Conservation (phyloP, 1,140 invertebrate genomes). For the Leucophenga varia region DNA sequence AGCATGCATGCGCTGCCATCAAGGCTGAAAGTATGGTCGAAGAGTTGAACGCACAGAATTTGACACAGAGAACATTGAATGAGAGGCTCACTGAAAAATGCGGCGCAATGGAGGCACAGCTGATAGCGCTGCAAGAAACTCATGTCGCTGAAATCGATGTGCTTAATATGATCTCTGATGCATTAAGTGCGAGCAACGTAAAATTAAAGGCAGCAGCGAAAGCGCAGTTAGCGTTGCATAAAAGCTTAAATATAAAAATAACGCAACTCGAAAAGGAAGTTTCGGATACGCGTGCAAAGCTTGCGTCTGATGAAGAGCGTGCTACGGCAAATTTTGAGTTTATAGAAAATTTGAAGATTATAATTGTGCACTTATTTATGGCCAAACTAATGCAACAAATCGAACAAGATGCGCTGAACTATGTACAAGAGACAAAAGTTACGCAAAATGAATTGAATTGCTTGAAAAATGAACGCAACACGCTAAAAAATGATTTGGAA, state of each 20-base stretch:
- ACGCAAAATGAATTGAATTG: slow-evolving; percentile 44
- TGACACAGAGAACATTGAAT: slow-evolving; percentile 33
- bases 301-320: slow-evolving; percentile 26
- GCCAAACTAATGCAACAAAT: slow-evolving; percentile 44
- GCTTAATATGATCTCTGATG: slow-evolving; percentile 32
- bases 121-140: slow-evolving; percentile 30
- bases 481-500: slow-evolving; percentile 53
- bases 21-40: slow-evolving; percentile 42
- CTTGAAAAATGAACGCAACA: slow-evolving; percentile 49
- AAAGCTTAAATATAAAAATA: slow-evolving; percentile 28
- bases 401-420: slow-evolving; percentile 45
- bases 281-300: slow-evolving; percentile 19
- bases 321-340: slow-evolving; percentile 28
- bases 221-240: slow-evolving; percentile 17
- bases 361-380: slow-evolving; percentile 27
- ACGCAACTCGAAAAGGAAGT: slow-evolving; percentile 30
- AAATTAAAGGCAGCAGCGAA: slow-evolving; percentile 27
- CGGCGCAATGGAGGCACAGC: slow-evolving; percentile 31
- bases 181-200: slow-evolving; percentile 38
- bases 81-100: slow-evolving; percentile 33
- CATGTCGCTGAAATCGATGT: slow-evolving; percentile 31
- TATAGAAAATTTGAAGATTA: slow-evolving; percentile 38
- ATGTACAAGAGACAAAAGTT: slow-evolving; percentile 40
- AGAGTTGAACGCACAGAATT: slow-evolving; percentile 35
- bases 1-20: slow-evolving; percentile 25